Conservation (phyloP, 2,113 vertebrate genomes). For the Atherinomorus stipes region DNA sequence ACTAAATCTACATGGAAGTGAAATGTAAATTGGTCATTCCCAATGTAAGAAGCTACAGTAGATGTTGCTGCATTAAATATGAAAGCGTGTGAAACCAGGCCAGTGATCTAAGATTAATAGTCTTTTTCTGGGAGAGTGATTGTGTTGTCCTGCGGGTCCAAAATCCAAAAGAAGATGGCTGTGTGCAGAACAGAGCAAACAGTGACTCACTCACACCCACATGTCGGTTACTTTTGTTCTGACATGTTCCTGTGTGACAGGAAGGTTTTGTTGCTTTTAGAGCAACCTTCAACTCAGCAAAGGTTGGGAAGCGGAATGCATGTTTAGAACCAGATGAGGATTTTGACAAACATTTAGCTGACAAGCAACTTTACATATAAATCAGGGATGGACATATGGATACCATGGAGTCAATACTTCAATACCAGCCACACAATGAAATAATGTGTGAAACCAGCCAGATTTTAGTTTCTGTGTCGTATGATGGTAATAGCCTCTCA, state of each 20-base stretch:
- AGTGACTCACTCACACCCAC: constrained; percentile 50
- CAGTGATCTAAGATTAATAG: constrained; percentile 44
- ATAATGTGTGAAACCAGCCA: no score
- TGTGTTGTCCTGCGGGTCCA: constrained; percentile 35
- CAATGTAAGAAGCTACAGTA: constrained; percentile 1
- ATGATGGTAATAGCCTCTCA: no score
- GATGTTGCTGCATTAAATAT: constrained; percentile 3
- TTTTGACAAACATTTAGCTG: constrained; percentile 26
- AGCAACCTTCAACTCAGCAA: constrained; percentile 22
- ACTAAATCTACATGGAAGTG: constrained; percentile 34
- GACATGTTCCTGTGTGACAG: constrained; percentile 26
- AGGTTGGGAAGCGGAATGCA: not conserved
- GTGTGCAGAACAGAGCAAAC: constrained; percentile 28
- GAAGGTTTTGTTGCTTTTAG: not conserved
- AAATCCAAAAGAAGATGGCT: constrained; percentile 33
- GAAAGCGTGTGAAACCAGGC: constrained; percentile 34
- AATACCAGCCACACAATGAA: no score
- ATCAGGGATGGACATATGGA: no score
- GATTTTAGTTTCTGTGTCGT: no score
- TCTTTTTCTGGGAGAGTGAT: constrained; percentile 44
- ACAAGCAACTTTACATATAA: no score
- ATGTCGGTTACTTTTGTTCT: constrained; percentile 37
- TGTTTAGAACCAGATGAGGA: constrained; percentile 21
- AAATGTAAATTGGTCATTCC: constrained; percentile 23
- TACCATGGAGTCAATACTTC: no score